Evolutionary conservation across 2,113 vertebrate species (phyloP), one percentile per base, ranked within the genome.

Genomic region (Lipotes vexillifer): DNA sequence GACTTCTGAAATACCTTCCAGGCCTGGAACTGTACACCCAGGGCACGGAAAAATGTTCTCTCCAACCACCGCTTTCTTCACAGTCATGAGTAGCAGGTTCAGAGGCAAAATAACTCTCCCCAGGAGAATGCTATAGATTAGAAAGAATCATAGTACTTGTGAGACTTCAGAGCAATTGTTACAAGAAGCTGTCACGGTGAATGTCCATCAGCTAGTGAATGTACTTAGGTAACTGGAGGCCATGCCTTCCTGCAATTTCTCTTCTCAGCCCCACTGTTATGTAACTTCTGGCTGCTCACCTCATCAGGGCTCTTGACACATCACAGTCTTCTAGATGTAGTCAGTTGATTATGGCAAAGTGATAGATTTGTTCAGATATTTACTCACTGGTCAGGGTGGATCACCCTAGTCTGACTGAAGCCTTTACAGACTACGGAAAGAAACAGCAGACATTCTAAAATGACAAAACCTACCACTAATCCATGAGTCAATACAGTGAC

Each of bases 101-200:
- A 77, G 68, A 46, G 11, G 61, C 25, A 57, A 29, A 29, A 11
- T 44, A 13, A 11, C 27, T 66, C 49, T 46, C 59, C 41, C 21
- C 5, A 13, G 17, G 4, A 18, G 33, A 52, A 36, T 5, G 8
- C 21, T 17, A 5, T 23, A 13, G 20, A 23, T 33, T 6, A 61
- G 17, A 12, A 23, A 31, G 80, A 6, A 6, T 5, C 52, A 0
- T 11, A 1, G 18, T 1, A 15, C 57, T 27, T 15, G 59, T 8
- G 68, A 83, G 12, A 10, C 66, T 55, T 57, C 63, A 9, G 46
- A 72, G 29, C 38, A 13, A 9, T 2, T 20, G 27, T n/a, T 8
- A 8, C 6, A 5, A 0, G 80, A 46, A 49, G 36, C 11, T 18
- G 11, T 3, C 33, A 6, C 2, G 1, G 23, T 29, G 6, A 4